phyloP scores from a whole-genome alignment of 2,113 vertebrate species.

The Hoplias malabaricus region DNA sequence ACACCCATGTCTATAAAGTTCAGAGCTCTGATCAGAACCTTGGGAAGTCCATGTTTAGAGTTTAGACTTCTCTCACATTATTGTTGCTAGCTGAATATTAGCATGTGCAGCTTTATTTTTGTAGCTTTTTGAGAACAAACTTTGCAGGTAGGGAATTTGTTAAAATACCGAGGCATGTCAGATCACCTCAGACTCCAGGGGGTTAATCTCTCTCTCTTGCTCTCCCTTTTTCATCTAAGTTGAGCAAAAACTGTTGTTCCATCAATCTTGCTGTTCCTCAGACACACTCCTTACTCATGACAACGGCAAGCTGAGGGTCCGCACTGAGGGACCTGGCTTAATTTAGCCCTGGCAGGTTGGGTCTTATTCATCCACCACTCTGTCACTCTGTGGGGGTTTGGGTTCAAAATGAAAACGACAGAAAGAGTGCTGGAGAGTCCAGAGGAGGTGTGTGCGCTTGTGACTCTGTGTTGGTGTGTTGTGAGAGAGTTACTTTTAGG shows the following conservation, averaged over 20 bases:
- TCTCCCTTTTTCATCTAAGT: background rate
- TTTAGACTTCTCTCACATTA: too few species aligned
- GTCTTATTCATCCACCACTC: background rate
- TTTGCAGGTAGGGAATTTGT: too few species aligned
- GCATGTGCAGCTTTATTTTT: too few species aligned
- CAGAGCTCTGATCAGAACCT: too few species aligned
- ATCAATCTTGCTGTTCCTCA: background rate
- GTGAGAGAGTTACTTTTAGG: background rate
- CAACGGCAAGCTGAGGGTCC: background rate
- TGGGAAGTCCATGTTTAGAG: too few species aligned
- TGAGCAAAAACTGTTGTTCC: background rate
- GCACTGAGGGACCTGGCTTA: background rate
- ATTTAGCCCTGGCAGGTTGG: slow-evolving; percentile 6
- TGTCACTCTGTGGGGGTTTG: background rate
- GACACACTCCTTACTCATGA: background rate
- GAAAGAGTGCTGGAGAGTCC: background rate
- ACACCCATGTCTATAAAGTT: too few species aligned
- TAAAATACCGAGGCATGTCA: too few species aligned
- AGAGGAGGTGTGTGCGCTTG: background rate
- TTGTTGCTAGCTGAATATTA: too few species aligned
- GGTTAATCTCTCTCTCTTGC: background rate
- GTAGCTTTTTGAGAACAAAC: too few species aligned
- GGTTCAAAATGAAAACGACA: background rate
- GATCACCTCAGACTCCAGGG: too few species aligned
- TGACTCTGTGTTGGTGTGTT: background rate